These are phyloP conservation scores for Albula glossodonta DNA, from an alignment of 2,113 vertebrate species.

Conservation along the genomic window DNA sequence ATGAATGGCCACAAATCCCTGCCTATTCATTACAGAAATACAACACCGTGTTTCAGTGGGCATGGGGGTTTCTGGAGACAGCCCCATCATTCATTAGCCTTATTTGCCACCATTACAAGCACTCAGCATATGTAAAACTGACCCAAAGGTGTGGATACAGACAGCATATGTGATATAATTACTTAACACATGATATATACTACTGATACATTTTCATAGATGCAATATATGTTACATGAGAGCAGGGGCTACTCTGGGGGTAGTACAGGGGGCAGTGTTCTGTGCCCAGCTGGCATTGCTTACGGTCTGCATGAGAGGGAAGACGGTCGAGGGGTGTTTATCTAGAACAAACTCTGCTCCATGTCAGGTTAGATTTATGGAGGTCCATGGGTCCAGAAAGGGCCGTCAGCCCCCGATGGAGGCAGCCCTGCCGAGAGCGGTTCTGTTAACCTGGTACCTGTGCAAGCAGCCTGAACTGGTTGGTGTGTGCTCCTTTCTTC, in stretches of 20 bases:
- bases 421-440: not conserved
- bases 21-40: not conserved
- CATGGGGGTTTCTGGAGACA: too few relatives aligned
- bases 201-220: too few relatives aligned
- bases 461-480: conserved; percentile 28
- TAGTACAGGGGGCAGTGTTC: not conserved
- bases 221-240: too few relatives aligned
- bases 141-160: too few relatives aligned
- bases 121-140: too few relatives aligned
- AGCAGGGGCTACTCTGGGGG: not conserved
- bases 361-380: conserved; percentile 39
- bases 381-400: not conserved
- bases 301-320: conserved; percentile 29
- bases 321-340: conserved; percentile 29
- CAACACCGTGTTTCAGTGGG: too few relatives aligned
- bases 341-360: conserved; percentile 30
- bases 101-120: too few relatives aligned
- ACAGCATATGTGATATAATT: too few relatives aligned
- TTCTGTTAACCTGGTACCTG: conserved; percentile 39
- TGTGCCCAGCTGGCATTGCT: conserved; percentile 44
- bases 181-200: too few relatives aligned
- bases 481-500: conserved; percentile 50
- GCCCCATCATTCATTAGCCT: too few relatives aligned
- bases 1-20: too few relatives aligned
- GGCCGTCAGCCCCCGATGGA: not conserved